Percentiles rank a stretch among this genome's conserved stretches.
Conservation (phyloP, 2,888 invertebrate genomes). For the Hydrotaea diabolus region DNA sequence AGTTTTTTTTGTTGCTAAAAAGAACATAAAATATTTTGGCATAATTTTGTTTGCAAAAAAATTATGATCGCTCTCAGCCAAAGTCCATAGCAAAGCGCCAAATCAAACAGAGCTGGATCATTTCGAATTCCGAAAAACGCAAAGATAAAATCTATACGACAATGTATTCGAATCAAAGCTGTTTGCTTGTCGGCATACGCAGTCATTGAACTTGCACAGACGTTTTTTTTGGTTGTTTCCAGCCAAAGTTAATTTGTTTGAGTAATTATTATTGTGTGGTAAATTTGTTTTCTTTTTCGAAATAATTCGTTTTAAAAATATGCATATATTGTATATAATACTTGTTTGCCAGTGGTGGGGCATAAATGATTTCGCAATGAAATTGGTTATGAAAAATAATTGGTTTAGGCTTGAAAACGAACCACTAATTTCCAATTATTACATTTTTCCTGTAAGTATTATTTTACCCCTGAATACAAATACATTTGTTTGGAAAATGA, state of each 20-base stretch:
- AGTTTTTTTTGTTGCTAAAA: neutral
- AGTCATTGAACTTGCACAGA: slow-evolving; percentile 66
- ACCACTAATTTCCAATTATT: too few relatives aligned
- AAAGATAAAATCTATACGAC: neutral
- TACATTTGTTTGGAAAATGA: too few relatives aligned
- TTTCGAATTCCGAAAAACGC: neutral
- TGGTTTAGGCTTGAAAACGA: too few relatives aligned
- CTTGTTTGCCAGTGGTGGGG: too few relatives aligned
- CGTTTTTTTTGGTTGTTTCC: slow-evolving; percentile 6
- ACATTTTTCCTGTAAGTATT: too few relatives aligned
- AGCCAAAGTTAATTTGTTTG: neutral
- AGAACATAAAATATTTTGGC: neutral
- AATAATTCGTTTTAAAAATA: slow-evolving; percentile 1
- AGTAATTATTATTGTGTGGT: neutral
- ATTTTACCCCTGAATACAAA: too few relatives aligned
- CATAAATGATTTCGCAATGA: too few relatives aligned
- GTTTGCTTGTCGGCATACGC: neutral
- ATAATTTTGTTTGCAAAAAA: neutral
- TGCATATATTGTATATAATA: neutral
- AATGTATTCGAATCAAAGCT: slow-evolving; percentile 2
- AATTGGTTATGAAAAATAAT: too few relatives aligned
- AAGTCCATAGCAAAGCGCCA: neutral
- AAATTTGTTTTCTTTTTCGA: neutral
- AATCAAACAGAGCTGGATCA: neutral
- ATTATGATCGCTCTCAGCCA: neutral